A percentile compares a stretch with the other conserved stretches of the same genome.
Evolutionary conservation across 2,888 invertebrate genomes (phyloP).

Genomic region (Drosophila tripunctata): DNA sequence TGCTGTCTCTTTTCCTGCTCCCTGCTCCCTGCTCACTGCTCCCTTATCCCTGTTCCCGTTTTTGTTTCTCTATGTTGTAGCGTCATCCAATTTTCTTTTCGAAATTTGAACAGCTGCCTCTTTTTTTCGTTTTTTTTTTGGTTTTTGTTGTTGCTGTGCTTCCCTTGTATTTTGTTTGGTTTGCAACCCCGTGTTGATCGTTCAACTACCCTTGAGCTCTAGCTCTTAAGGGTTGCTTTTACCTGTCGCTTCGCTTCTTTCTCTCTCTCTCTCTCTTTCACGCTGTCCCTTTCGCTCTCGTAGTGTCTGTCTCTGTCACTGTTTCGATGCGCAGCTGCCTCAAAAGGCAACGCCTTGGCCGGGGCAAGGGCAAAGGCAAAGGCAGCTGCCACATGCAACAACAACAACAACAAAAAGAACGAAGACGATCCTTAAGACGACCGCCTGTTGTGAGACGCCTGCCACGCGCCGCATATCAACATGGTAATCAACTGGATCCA

Average conservation of each 20-base stretch:
- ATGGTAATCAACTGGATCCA: slow-evolving; percentile 66
- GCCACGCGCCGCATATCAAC: slow-evolving; percentile 82
- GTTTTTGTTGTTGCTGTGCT: neutral
- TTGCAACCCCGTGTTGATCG: slow-evolving; percentile 64
- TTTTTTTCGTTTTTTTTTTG: slow-evolving; percentile 26
- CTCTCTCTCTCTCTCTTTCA: slow-evolving; percentile 11
- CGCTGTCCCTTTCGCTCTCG: slow-evolving; percentile 46
- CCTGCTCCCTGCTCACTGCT: neutral
- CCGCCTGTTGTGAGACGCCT: slow-evolving; percentile 57
- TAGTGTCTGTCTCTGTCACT: slow-evolving; percentile 10
- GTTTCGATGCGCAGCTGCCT: slow-evolving; percentile 46
- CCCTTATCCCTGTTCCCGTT: neutral
- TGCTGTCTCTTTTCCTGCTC: neutral
- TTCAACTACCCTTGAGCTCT: slow-evolving; percentile 51
- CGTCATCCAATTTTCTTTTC: slow-evolving; percentile 44
- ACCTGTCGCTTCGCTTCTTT: slow-evolving; percentile 43
- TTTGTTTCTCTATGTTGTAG: slow-evolving; percentile 10
- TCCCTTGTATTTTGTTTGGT: slow-evolving; percentile 1
- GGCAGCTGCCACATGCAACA: slow-evolving; percentile 81
- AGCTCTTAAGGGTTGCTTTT: slow-evolving; percentile 57
- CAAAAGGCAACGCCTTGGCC: slow-evolving; percentile 39
- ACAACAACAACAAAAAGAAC: neutral
- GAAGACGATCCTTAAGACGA: slow-evolving; percentile 19
- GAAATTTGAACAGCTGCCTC: slow-evolving; percentile 80
- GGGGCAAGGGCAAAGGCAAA: slow-evolving; percentile 22